Evolutionary conservation across 2,888 invertebrate genomes (phyloP).

Genomic region (Heliconius charithonia): DNA sequence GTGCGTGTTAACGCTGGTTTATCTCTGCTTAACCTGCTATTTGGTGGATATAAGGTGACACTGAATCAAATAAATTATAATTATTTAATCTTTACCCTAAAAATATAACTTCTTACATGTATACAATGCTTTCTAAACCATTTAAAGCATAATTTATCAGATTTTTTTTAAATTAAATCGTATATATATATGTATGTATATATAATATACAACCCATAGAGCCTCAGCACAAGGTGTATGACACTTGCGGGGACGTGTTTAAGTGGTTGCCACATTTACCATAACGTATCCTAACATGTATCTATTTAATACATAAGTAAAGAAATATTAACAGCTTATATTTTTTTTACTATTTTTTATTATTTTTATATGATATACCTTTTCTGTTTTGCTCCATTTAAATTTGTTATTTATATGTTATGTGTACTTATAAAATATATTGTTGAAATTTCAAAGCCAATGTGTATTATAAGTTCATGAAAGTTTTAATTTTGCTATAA

Average conservation of each 20-base stretch:
- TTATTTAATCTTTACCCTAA: neutral
- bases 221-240: constrained; percentile 55
- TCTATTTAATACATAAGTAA: neutral
- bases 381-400: neutral
- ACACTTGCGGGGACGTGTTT: constrained; percentile 71
- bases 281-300: constrained; percentile 30
- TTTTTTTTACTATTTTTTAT: neutral
- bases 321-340: neutral
- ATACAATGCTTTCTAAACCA: neutral
- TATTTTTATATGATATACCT: neutral
- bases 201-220: constrained; percentile 44
- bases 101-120: neutral
- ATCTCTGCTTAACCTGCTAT: no score
- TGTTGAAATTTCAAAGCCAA: neutral
- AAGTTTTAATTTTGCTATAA: neutral
- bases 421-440: constrained; percentile 2
- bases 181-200: constrained; percentile 33
- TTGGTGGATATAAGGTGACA: no score
- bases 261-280: constrained; percentile 60
- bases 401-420: neutral
- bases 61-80: no score
- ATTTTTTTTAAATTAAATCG: constrained; percentile 11
- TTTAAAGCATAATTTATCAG: neutral
- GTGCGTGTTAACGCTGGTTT: no score
- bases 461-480: neutral